Conservation (phyloP, 1,140 invertebrate species). For the Cecropterus lyciades region DNA sequence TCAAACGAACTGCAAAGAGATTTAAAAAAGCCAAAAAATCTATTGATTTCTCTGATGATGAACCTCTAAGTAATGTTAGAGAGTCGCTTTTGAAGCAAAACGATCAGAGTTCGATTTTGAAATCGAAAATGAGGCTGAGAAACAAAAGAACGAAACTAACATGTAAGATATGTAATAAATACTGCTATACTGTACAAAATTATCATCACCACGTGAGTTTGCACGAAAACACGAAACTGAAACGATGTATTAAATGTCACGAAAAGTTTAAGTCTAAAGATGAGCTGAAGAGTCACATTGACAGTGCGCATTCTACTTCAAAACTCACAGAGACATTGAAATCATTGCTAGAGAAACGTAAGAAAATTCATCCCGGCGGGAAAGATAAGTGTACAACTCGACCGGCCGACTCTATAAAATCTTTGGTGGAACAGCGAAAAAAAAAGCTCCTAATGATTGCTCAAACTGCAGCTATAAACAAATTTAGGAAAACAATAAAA, state of each 20-base stretch:
- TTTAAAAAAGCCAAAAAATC: neutral
- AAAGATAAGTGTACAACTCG: neutral
- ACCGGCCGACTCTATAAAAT: neutral
- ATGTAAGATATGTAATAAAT: slow-evolving; percentile 63
- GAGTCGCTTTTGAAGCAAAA: slow-evolving; percentile 13
- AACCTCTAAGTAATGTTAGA: slow-evolving; percentile 42
- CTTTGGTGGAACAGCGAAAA: slow-evolving; percentile 1
- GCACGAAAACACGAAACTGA: slow-evolving; percentile 49
- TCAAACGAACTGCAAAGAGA: neutral
- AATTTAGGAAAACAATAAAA: slow-evolving; percentile 56
- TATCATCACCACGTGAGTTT: slow-evolving; percentile 64
- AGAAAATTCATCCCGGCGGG: slow-evolving; percentile 18
- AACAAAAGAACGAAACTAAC: slow-evolving; percentile 49
- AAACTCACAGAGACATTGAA: slow-evolving; percentile 69
- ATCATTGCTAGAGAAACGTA: slow-evolving; percentile 59
- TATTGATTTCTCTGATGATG: slow-evolving; percentile 51
- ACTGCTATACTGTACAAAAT: slow-evolving; percentile 71
- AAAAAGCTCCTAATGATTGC: neutral
- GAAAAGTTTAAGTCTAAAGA: slow-evolving; percentile 52
- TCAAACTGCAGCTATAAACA: slow-evolving; percentile 29
- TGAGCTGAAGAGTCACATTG: slow-evolving; percentile 55
- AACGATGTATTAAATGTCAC: slow-evolving; percentile 66
- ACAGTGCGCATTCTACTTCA: slow-evolving; percentile 58
- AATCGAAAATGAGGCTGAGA: slow-evolving; percentile 9
- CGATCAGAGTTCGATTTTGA: slow-evolving; percentile 15